Percentiles rank a stretch among this genome's conserved stretches.
phyloP scores from a whole-genome alignment of 1,140 invertebrate genomes.

The Temnothorax curvispinosus region DNA sequence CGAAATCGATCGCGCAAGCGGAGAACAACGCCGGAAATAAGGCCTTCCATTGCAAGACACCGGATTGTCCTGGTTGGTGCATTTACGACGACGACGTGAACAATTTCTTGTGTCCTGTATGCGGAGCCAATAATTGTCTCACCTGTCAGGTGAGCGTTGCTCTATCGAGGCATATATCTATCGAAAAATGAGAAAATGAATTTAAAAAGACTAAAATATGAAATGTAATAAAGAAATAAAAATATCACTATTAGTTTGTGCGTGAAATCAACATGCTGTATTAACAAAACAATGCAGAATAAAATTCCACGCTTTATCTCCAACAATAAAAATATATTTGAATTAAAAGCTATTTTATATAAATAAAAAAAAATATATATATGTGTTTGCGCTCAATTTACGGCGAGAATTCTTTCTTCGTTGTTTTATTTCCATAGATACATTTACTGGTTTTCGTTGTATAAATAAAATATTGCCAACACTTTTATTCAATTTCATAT shows the following conservation, averaged over 20 bases:
- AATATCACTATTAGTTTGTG: neutral
- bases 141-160: conserved; percentile 92
- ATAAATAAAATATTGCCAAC: neutral
- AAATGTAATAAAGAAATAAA: neutral
- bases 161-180: neutral
- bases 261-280: neutral
- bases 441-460: conserved; percentile 11
- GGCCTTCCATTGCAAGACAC: conserved; percentile 96
- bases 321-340: neutral
- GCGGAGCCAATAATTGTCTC: conserved; percentile 93
- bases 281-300: neutral
- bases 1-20: conserved; percentile 92
- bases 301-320: neutral
- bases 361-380: neutral
- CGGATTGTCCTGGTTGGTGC: conserved; percentile 96
- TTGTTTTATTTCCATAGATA: neutral
- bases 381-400: neutral
- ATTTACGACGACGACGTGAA: conserved; percentile 96
- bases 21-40: conserved; percentile 92
- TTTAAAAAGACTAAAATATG: neutral
- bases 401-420: neutral
- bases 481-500: conserved; percentile 3
- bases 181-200: neutral
- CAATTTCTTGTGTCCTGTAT: conserved; percentile 94
- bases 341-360: neutral